Evolutionary conservation across 2,888 invertebrate species (phyloP).

Genomic region (Synergus gifuensis): DNA sequence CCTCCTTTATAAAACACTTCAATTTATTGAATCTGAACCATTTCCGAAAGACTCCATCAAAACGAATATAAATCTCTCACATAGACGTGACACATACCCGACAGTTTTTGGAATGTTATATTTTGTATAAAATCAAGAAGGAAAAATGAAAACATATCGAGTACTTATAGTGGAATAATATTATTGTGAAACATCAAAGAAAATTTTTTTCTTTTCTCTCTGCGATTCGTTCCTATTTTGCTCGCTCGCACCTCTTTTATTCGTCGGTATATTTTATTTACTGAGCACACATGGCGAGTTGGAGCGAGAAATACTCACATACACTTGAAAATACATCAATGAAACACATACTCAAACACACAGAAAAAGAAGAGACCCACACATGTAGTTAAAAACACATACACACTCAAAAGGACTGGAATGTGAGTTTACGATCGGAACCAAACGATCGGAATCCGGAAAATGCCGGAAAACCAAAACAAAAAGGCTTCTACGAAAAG

Average conservation of each 20-base stretch:
- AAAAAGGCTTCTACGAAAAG: slow-evolving; percentile 3
- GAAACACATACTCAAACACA: no score
- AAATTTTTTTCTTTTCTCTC: slow-evolving; percentile 11
- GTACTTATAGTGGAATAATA: slow-evolving; percentile 3
- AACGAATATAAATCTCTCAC: no score
- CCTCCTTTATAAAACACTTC: not conserved
- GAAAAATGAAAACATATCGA: not conserved
- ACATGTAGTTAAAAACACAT: not conserved
- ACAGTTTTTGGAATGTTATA: not conserved
- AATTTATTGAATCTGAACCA: not conserved
- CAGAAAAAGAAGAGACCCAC: not conserved
- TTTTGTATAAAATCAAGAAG: not conserved
- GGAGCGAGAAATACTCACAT: not conserved
- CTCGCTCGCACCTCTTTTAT: slow-evolving; percentile 36
- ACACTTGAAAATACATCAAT: not conserved
- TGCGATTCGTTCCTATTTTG: slow-evolving; percentile 38
- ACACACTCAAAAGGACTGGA: not conserved
- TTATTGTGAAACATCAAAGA: slow-evolving; percentile 34
- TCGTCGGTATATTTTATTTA: slow-evolving; percentile 38
- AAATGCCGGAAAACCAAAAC: slow-evolving; percentile 21
- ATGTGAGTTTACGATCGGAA: slow-evolving; percentile 35
- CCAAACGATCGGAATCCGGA: slow-evolving; percentile 36
- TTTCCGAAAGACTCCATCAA: not conserved
- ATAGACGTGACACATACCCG: no score
- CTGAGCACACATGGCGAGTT: slow-evolving; percentile 20